A percentile compares a stretch with the other conserved stretches of the same genome.
phyloP scores from a whole-genome alignment of 1,140 invertebrate genomes.

The Cyclina sinensis region DNA sequence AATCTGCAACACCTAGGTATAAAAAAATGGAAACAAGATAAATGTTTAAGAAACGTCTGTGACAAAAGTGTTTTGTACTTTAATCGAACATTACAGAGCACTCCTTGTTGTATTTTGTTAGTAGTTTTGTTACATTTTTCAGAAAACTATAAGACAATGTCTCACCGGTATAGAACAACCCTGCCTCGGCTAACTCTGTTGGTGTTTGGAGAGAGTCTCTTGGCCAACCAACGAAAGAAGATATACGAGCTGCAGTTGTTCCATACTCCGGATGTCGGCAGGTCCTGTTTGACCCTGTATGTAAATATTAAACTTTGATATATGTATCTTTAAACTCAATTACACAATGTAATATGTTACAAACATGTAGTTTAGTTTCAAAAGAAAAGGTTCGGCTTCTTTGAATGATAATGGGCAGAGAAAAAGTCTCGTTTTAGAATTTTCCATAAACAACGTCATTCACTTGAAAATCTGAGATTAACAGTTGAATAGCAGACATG shows the following conservation, averaged over 20 bases:
- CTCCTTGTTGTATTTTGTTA: not conserved
- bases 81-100: not conserved
- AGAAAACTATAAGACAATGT: not conserved
- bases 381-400: no score
- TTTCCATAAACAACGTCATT: no score
- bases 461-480: no score
- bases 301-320: no score
- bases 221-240: constrained; percentile 11
- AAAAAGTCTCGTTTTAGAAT: no score
- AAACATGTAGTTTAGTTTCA: no score
- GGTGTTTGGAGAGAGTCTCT: not conserved
- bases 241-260: constrained; percentile 15
- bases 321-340: no score
- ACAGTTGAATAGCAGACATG: no score
- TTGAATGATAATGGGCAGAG: no score
- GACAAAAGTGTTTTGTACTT: not conserved
- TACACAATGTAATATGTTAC: not conserved
- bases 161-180: constrained; percentile 29
- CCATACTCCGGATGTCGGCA: not conserved
- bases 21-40: not conserved
- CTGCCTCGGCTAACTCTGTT: constrained; percentile 21
- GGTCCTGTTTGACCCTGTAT: not conserved
- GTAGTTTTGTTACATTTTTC: not conserved
- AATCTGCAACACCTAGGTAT: constrained; percentile 88
- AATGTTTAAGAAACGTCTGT: not conserved